Percentiles rank a stretch among this genome's conserved stretches.
These are phyloP conservation scores for Hypomecis punctinalis DNA, from an alignment of 2,888 invertebrate species.

Conservation along the genomic window DNA sequence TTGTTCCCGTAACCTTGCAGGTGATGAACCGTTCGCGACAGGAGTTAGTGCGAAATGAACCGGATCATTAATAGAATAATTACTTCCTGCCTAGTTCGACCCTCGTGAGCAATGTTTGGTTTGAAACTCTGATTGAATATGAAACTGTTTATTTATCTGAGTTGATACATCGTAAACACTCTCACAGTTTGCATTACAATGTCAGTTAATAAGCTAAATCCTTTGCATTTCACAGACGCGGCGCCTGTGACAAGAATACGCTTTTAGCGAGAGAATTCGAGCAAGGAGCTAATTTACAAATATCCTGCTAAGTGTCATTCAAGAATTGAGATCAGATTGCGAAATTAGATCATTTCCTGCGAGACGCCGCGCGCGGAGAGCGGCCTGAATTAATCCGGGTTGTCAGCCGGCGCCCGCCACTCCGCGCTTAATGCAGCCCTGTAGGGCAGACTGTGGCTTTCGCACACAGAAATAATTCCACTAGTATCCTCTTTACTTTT, in stretches of 20 bases:
- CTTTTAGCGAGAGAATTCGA: constrained; percentile 17
- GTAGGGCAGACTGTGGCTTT: not conserved
- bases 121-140: constrained; percentile 1
- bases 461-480: not conserved
- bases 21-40: constrained; percentile 26
- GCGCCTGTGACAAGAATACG: constrained; percentile 16
- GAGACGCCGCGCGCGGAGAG: constrained; percentile 30
- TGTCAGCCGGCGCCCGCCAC: constrained; percentile 16
- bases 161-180: too few species aligned
- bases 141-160: too few species aligned
- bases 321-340: constrained; percentile 36
- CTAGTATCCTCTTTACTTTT: too few species aligned
- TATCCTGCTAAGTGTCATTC: constrained; percentile 40
- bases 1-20: constrained; percentile 30
- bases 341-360: constrained; percentile 40
- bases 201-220: not conserved
- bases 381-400: constrained; percentile 34
- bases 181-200: too few species aligned
- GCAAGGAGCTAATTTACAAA: constrained; percentile 34
- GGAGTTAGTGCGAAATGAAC: constrained; percentile 25
- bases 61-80: constrained; percentile 26
- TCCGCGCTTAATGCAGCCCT: constrained; percentile 12
- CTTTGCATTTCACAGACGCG: constrained; percentile 7
- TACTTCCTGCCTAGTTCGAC: constrained; percentile 10
- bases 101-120: constrained; percentile 7